These are phyloP conservation scores for Sebastes iracundus DNA, from an alignment of 2,797 vertebrate genomes.

Conservation along the genomic window DNA sequence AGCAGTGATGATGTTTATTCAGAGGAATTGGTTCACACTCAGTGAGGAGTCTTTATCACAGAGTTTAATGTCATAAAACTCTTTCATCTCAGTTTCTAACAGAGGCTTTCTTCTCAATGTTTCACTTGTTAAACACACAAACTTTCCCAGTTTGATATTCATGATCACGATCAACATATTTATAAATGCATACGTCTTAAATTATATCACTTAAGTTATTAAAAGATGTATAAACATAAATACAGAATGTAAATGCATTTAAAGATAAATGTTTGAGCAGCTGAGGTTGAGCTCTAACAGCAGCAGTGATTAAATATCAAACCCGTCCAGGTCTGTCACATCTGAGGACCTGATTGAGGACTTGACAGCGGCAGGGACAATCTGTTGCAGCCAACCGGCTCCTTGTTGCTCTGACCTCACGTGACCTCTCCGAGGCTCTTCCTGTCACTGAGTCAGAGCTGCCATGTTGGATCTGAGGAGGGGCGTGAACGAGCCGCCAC, in stretches of 20 bases:
- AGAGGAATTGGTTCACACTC: slow-evolving; percentile 45
- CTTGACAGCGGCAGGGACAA: slow-evolving; percentile 23
- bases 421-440: background rate
- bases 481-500: slow-evolving; percentile 31
- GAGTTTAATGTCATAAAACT: background rate
- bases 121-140: too few relatives aligned
- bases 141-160: too few relatives aligned
- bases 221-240: background rate
- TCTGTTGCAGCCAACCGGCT: slow-evolving; percentile 19
- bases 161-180: too few relatives aligned
- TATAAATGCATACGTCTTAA: too few relatives aligned
- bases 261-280: too few relatives aligned
- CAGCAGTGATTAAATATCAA: background rate
- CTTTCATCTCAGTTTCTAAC: background rate
- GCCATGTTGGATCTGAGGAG: slow-evolving; percentile 43
- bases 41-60: slow-evolving; percentile 18
- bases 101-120: background rate
- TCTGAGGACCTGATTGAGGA: slow-evolving; percentile 35
- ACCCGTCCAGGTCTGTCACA: background rate
- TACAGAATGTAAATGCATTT: background rate
- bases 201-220: too few relatives aligned
- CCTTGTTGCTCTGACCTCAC: background rate
- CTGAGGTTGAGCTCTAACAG: background rate
- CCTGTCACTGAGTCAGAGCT: slow-evolving; percentile 26
- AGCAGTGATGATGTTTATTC: slow-evolving; percentile 44